Percentiles rank a stretch among this genome's conserved stretches.
Conservation (phyloP, 2,888 invertebrate species). For the Caenorhabditis drosophilae region DNA sequence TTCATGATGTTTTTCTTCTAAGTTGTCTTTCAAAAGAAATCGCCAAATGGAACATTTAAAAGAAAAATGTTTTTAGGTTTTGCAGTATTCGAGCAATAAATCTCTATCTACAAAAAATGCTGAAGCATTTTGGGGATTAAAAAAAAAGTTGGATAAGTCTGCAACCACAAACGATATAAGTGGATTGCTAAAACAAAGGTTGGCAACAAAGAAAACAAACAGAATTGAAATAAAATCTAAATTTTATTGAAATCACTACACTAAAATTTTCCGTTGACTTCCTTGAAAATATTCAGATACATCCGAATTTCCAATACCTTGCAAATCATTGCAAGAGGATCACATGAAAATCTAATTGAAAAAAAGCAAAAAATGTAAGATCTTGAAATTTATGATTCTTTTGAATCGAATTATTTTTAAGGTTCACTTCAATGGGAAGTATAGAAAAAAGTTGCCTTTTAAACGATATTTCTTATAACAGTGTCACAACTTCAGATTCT, state of each 20-base stretch:
- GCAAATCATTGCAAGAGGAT: constrained; percentile 31
- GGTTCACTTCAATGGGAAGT: constrained; percentile 37
- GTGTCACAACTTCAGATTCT: constrained; percentile 27
- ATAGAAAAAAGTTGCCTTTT: constrained; percentile 28
- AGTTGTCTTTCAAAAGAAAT: constrained; percentile 1
- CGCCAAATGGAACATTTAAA: constrained; percentile 1
- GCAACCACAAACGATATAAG: constrained; percentile 44
- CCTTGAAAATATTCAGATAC: constrained; percentile 12
- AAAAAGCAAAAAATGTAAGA: constrained; percentile 1
- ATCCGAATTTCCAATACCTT: constrained; percentile 34
- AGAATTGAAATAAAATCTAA: no score
- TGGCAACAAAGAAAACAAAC: no score
- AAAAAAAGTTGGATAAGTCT: constrained; percentile 33
- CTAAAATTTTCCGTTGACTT: no score
- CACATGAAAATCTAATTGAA: constrained; percentile 14
- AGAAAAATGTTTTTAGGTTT: constrained; percentile 37
- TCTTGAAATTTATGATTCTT: neutral
- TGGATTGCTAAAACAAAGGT: constrained; percentile 31
- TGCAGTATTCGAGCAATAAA: constrained; percentile 40
- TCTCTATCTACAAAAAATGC: constrained; percentile 27
- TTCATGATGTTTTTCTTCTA: no score
- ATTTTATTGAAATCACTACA: no score
- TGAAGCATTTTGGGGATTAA: constrained; percentile 14
- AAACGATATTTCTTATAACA: constrained; percentile 35
- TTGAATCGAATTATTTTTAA: constrained; percentile 1